A percentile compares a stretch with the other conserved stretches of the same genome.
Conservation (phyloP, 1,140 invertebrate species). For the Hermatobates lingyangjiaoensis region DNA sequence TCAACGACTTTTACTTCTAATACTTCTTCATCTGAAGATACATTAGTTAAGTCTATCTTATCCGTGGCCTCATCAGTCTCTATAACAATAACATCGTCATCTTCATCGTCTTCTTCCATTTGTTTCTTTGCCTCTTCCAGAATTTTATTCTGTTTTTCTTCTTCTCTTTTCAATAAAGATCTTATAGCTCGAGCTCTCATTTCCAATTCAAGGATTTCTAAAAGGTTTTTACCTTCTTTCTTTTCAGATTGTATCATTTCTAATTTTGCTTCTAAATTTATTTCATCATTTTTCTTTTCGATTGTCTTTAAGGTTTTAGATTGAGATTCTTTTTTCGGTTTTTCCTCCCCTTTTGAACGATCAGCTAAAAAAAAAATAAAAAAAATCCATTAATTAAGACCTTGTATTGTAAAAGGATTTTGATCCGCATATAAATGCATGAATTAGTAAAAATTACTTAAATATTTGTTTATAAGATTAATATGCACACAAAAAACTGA, state of each 20-base stretch:
- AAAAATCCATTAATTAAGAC: too few species aligned
- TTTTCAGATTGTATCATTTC: constrained; percentile 10
- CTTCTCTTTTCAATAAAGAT: constrained; percentile 21
- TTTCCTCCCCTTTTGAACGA: too few species aligned
- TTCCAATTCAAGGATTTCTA: constrained; percentile 31
- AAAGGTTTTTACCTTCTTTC: constrained; percentile 29
- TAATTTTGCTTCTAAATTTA: too few species aligned
- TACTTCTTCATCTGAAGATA: background rate
- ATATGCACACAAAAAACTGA: too few species aligned
- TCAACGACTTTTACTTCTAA: background rate
- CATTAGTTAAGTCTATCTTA: background rate
- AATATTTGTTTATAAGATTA: too few species aligned
- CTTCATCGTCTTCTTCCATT: background rate
- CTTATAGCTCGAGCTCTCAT: constrained; percentile 33
- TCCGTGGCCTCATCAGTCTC: background rate
- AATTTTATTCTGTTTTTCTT: constrained; percentile 1
- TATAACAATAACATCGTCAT: background rate
- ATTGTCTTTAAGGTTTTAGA: too few species aligned
- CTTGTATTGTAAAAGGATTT: too few species aligned
- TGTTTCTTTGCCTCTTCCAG: background rate
- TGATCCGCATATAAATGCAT: too few species aligned
- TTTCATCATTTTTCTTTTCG: too few species aligned
- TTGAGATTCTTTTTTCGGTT: too few species aligned
- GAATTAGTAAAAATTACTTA: too few species aligned
- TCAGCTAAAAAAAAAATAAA: too few species aligned